Base-by-base conservation (phyloP, 1,140 invertebrate genomes). In the Nixonia krombeini region DNA sequence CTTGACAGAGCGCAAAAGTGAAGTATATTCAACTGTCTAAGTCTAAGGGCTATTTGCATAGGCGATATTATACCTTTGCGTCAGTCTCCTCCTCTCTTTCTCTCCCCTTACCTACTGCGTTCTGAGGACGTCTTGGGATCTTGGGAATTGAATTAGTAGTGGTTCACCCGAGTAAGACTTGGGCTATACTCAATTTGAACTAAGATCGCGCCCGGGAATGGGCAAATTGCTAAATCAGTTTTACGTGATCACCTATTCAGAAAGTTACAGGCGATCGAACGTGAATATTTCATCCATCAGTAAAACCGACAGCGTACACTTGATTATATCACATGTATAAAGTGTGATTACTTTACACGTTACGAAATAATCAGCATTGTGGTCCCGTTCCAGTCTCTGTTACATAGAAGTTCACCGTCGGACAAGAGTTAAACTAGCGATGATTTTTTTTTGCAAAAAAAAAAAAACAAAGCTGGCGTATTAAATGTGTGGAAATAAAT, bases 211-310 rank as follows among this genome's bases (percentile, higher is more conserved):
- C 64, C 66, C 70, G 69, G 83, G 79, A 83, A 84, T 80, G 79
- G 82, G 80, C 75, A 72, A 84, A 85, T 84, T 84, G 80, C 81
- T 82, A 85, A 85, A 85, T 85, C 84, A 85, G 79, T 85, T 85
- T 83, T 83, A 85, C 83, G 78, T 84, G 82, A 85, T 85, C 84
- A 85, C 81, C 84, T 85, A 85, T 85, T 85, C 83, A 85, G 74
- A 80, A 83, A 84, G 80, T 84, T 84, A 82, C 76, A 65, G 70
- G 69, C 65, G 70, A 79, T 76, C 69, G 71, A 79, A 78, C 52
- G 58, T 62, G 72, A 74, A 79, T 79, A 74, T 72, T 73, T 73
- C 61, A 65, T 70, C 59, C 35, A 63, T 62, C 62, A 69, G 55
- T 65, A 47, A 72, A 65, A 65, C 57, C 52, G 50, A 72, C 65